Base-by-base conservation (phyloP, 37 sponge, comb jelly and placozoan genomes). In the Aplysina aerophoba region DNA sequence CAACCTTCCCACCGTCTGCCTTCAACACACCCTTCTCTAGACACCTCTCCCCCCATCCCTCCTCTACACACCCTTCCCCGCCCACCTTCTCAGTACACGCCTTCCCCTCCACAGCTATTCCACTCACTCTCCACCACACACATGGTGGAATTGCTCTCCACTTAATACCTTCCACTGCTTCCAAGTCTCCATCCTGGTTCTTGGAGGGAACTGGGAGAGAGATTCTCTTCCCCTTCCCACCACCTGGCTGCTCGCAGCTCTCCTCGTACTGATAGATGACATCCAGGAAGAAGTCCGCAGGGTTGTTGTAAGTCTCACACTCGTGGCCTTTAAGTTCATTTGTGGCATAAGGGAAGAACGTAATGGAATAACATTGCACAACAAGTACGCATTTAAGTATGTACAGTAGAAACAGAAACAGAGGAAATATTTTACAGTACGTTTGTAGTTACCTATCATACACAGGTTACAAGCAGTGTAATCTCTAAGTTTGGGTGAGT, bases 221-320 rank as follows among this genome's bases (percentile, higher is more conserved):
- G 66, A 6, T 30, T 8, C 28, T 64, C 66, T 64, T 25, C 30
- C 11, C 8, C 28, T 64, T 30, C 30, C 5, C 8, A 25, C 8
- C 28, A 12, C 66, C 8, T 25, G 5, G 3, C 30, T 74, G 24
- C 33, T 74, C 4, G 59, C 44, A 12, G 28, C 81, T 27, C n/a
- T 80, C 81, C n/a, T 31, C 59, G 11, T 44, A 24, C 44, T 22
- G 35, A 37, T 80, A 55, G 21, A 80, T 50, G 21, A 55, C 35
- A 14, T 83, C 84, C 6, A 83, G 38, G 74, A 83, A 59, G 6
- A 83, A 83, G 14, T 83, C 84, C 5, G 84, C 84, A 20, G 84
- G 84, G 74, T 83, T 83, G 30, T 83, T 39, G 38, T 73, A 15
- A 2, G 8, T 39, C 72, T 83, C 84, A 28, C 72, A 83, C 11